phyloP scores from a whole-genome alignment of 2,113 vertebrate species.

The Capricornis sumatraensis region DNA sequence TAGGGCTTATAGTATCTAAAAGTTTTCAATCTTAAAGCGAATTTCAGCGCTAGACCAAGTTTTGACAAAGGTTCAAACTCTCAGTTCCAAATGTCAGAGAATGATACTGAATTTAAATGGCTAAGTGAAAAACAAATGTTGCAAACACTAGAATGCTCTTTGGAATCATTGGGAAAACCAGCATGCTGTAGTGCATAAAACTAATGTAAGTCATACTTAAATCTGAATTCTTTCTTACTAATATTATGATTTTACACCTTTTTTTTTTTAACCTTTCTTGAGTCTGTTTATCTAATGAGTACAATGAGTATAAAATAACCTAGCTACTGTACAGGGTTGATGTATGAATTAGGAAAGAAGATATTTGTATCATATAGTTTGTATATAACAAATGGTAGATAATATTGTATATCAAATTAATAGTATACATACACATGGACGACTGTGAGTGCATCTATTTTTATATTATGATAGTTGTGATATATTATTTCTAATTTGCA shows the following conservation, averaged over 20 bases:
- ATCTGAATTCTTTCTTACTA: neutral
- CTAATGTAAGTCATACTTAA: neutral
- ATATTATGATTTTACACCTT: conserved; percentile 3
- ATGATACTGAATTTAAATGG: neutral
- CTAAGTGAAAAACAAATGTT: neutral
- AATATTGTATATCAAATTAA: neutral
- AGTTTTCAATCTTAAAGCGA: neutral
- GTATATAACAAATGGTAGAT: neutral
- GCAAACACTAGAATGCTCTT: neutral
- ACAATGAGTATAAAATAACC: neutral
- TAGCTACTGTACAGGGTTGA: neutral
- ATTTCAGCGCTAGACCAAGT: neutral
- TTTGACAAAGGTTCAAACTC: neutral
- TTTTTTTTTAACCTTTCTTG: neutral
- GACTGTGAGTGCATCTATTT: neutral
- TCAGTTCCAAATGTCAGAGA: neutral
- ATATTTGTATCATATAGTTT: neutral
- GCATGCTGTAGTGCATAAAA: neutral
- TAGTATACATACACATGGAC: neutral
- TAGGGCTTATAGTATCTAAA: neutral
- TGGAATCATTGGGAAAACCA: neutral
- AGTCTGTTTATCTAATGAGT: neutral
- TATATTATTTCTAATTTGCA: neutral
- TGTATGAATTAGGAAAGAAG: neutral
- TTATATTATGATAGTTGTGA: neutral